A percentile compares a stretch with the other conserved stretches of the same genome.
These are phyloP conservation scores for Cryptomyrus ogoouensis DNA, from an alignment of 2,113 vertebrate genomes.

Conservation along the genomic window DNA sequence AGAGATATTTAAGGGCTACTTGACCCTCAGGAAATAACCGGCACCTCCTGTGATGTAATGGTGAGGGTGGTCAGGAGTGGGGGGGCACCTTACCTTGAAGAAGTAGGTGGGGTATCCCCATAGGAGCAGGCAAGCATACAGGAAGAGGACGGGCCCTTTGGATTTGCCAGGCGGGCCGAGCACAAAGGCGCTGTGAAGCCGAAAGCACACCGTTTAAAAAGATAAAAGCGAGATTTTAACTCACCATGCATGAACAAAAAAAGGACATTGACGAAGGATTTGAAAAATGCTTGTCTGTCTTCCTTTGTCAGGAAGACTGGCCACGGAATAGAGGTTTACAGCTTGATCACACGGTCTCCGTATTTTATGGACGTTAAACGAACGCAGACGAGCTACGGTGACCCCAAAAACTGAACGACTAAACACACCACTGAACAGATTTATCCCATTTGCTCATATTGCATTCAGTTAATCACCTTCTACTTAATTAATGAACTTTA, in stretches of 20 bases:
- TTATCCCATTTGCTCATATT: not conserved
- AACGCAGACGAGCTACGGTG: not conserved
- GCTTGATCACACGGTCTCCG: not conserved
- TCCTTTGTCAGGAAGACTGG: not conserved
- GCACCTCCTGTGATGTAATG: not conserved
- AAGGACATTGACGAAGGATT: not conserved
- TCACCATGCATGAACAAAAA: not conserved
- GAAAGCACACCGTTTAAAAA: not conserved
- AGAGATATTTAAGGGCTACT: not conserved
- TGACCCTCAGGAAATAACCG: not conserved
- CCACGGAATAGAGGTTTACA: not conserved
- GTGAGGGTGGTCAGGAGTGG: not conserved
- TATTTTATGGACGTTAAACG: not conserved
- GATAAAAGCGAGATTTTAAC: not conserved
- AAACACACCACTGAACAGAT: not conserved
- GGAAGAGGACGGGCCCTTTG: constrained; percentile 34
- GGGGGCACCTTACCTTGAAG: constrained; percentile 25
- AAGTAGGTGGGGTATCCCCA: constrained; percentile 41
- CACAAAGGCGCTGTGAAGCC: constrained; percentile 27
- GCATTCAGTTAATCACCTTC: not conserved
- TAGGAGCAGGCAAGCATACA: constrained; percentile 33
- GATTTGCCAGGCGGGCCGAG: constrained; percentile 33
- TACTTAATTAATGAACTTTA: not conserved
- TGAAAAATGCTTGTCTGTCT: not conserved
- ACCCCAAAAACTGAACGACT: not conserved